phyloP scores from a whole-genome alignment of 2,888 invertebrate species.

The Chaetogeoica ovagalla region DNA sequence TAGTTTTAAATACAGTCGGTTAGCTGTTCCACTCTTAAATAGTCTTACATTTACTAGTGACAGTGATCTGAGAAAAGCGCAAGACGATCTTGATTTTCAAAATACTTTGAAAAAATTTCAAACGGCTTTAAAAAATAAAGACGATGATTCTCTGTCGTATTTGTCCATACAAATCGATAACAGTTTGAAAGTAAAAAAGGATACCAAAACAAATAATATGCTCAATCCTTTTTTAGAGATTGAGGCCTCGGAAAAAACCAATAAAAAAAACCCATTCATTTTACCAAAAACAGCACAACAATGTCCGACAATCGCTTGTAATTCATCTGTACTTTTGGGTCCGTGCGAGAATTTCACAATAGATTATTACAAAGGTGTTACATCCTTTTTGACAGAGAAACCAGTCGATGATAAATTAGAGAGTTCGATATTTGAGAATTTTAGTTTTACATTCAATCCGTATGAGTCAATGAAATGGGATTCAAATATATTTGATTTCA shows the following conservation, averaged over 20 bases:
- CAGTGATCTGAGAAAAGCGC: conserved; percentile 63
- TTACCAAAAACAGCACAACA: conserved; percentile 38
- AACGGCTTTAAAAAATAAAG: conserved; percentile 57
- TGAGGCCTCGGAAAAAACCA: conserved; percentile 58
- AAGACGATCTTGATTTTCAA: conserved; percentile 64
- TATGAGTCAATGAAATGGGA: conserved; percentile 50
- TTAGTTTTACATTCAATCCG: conserved; percentile 50
- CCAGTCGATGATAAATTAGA: conserved; percentile 40
- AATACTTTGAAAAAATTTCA: conserved; percentile 63
- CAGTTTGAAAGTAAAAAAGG: conserved; percentile 43
- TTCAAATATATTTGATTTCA: conserved; percentile 45
- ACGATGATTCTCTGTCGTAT: conserved; percentile 55
- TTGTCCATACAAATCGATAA: conserved; percentile 44
- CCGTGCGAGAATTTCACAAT: conserved; percentile 65
- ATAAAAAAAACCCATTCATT: conserved; percentile 47
- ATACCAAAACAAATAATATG: conserved; percentile 28
- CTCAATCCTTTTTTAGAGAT: conserved; percentile 59
- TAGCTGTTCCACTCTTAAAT: conserved; percentile 58
- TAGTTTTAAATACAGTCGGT: conserved; percentile 55
- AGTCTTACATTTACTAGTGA: conserved; percentile 63
- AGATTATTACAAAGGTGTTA: conserved; percentile 63
- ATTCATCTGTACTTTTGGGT: conserved; percentile 65
- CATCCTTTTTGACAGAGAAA: conserved; percentile 60
- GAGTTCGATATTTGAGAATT: conserved; percentile 50
- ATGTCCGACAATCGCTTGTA: conserved; percentile 59